These are phyloP conservation scores for Drosophila baimaii DNA, from an alignment of 1,140 invertebrate genomes.

Conservation along the genomic window DNA sequence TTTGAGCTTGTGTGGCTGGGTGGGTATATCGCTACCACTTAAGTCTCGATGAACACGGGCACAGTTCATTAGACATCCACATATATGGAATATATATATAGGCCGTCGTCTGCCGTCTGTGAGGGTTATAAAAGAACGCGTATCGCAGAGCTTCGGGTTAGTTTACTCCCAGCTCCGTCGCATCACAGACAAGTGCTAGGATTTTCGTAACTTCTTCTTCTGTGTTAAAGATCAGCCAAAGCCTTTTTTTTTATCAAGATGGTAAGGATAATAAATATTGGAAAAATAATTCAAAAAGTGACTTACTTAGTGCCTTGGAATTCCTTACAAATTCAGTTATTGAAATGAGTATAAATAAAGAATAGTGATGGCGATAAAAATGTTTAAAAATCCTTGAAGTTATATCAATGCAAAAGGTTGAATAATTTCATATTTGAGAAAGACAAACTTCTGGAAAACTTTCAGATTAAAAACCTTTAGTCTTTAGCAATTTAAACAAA, in stretches of 20 bases:
- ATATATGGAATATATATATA: constrained; percentile 15
- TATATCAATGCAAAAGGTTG: background rate
- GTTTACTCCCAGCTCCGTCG: constrained; percentile 48
- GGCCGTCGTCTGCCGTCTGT: constrained; percentile 7
- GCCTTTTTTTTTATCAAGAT: constrained; percentile 14
- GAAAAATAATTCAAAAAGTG: too few relatives aligned
- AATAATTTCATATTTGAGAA: background rate
- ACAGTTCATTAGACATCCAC: constrained; percentile 27
- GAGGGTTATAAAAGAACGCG: constrained; percentile 37
- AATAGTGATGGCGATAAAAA: background rate
- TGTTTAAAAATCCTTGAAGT: background rate
- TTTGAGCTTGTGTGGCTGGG: constrained; percentile 32
- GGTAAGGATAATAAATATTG: constrained; percentile 7
- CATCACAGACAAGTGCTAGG: constrained; percentile 44
- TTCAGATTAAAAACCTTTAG: too few relatives aligned
- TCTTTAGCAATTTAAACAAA: background rate
- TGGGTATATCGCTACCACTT: constrained; percentile 30
- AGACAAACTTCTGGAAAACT: too few relatives aligned
- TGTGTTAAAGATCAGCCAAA: constrained; percentile 6
- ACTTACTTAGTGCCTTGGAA: background rate
- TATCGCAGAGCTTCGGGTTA: constrained; percentile 30
- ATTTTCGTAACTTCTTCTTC: constrained; percentile 17
- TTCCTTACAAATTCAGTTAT: background rate
- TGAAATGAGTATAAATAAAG: background rate
- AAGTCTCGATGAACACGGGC: constrained; percentile 25